Base-by-base conservation (phyloP, 2,888 invertebrate species). In the Caenorhabditis imperialis region DNA sequence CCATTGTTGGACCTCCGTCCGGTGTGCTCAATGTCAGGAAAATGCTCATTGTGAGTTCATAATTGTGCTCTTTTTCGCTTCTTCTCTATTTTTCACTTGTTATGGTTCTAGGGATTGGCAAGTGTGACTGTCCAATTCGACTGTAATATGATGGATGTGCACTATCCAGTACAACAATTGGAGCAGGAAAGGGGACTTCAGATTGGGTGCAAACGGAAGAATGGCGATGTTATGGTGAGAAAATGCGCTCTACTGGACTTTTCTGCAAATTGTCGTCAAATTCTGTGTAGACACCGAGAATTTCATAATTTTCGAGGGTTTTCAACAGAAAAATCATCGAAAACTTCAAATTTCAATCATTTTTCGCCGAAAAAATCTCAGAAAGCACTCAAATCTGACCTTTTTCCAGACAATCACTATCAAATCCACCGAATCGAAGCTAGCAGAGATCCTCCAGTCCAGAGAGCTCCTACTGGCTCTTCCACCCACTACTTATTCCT, bases 21-120 rank as follows among this genome's bases (percentile, higher is more conserved):
- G 78, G 75, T 38, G 79, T 84, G 14, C 42, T 84, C 16, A 51
- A 67, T 14, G 76, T 81, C 16, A 54, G 82, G 42, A 79, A 78
- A 47, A 69, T 77, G 54, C 47, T 84, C 12, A 78, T 78, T 50
- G 84, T 84, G 47, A 58, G 67, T 30, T 25, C 30, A 30, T 30
- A 40, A 8, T 6, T 16, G 18, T 40, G 18, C 7, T 30, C 30
- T 30, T 30, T 30, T 30, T 30, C 30, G 30, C 40, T 18, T 14
- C 5, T 14, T 18, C n/a, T 40, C 40, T 18, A 5, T 16, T 14
- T 40, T 18, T 40, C 5, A 30, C 12, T 37, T 22, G 33, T 30
- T 22, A 30, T 22, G 33, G 20, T 30, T 40, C 23, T 16, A 69
- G 61, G 74, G 74, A 7, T 40, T 69, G n/a, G 25, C 40, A 3